A percentile compares a stretch with the other conserved stretches of the same genome.
phyloP scores from a whole-genome alignment of 2,888 invertebrate genomes.

The Pollenia angustigena region DNA sequence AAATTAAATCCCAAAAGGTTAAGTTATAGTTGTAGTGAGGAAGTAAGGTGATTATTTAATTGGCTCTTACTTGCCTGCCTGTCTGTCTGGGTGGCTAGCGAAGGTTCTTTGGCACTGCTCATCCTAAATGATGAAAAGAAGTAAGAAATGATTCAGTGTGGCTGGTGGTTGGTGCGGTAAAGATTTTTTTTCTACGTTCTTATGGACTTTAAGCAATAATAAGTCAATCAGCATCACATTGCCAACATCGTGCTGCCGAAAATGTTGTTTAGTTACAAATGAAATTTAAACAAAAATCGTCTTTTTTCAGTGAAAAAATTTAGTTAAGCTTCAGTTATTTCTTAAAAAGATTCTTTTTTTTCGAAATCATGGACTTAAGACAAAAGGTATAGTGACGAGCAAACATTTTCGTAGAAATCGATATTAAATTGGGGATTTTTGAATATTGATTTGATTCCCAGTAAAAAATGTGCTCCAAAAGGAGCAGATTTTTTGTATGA shows the following conservation, averaged over 20 bases:
- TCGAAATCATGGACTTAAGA: background rate
- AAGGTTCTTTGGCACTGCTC: conserved; percentile 27
- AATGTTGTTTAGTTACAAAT: conserved; percentile 46
- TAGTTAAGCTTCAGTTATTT: conserved; percentile 51
- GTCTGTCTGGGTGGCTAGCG: conserved; percentile 24
- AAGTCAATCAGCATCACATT: conserved; percentile 74
- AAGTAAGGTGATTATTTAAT: conserved; percentile 71
- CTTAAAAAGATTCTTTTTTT: conserved; percentile 12
- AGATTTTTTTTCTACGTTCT: conserved; percentile 46
- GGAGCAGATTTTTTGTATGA: too few relatives aligned
- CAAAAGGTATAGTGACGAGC: background rate
- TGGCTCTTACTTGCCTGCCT: conserved; percentile 63
- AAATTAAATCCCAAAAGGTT: conserved; percentile 18
- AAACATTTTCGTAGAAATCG: too few relatives aligned
- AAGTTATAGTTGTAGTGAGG: conserved; percentile 9
- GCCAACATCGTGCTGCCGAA: conserved; percentile 58
- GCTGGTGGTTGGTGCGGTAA: conserved; percentile 62
- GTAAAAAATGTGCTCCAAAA: too few relatives aligned
- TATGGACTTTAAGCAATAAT: conserved; percentile 71
- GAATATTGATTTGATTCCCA: too few relatives aligned
- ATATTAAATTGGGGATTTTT: too few relatives aligned
- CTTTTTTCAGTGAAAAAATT: background rate
- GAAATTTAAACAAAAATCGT: conserved; percentile 15
- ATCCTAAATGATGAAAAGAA: conserved; percentile 1
- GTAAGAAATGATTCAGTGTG: background rate